These are phyloP conservation scores for Pandion haliaetus DNA, from an alignment of 2,113 vertebrate species.

Conservation along the genomic window DNA sequence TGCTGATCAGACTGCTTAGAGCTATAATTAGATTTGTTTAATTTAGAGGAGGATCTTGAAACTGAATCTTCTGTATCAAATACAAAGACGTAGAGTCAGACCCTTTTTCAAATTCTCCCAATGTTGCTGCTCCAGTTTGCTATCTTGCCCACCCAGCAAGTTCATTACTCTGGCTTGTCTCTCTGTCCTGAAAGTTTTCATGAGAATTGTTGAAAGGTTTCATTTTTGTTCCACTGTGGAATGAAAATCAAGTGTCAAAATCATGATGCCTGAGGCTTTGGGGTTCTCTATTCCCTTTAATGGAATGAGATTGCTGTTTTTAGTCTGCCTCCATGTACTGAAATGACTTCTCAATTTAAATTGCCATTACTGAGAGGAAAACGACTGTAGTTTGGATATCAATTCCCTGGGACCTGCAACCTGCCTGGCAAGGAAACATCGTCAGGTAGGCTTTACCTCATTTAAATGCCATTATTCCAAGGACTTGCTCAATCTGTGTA, in stretches of 20 bases:
- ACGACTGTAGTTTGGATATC: not conserved
- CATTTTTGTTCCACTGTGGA: not conserved
- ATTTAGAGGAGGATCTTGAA: not conserved
- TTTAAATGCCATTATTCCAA: constrained; percentile 55
- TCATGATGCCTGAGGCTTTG: not conserved
- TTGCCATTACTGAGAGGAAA: not conserved
- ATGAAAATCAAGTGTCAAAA: constrained; percentile 17
- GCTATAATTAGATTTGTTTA: not conserved
- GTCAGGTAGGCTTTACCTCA: constrained; percentile 3
- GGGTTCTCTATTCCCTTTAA: not conserved
- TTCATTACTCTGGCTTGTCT: not conserved
- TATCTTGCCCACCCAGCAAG: not conserved
- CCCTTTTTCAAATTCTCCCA: not conserved
- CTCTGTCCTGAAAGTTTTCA: not conserved
- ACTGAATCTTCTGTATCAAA: not conserved
- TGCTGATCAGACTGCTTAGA: not conserved
- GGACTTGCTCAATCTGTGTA: constrained; percentile 6
- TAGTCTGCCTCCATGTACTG: not conserved
- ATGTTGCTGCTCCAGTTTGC: not conserved
- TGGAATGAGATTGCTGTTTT: not conserved
- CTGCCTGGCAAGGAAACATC: not conserved
- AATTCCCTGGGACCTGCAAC: not conserved
- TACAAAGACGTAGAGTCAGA: not conserved
- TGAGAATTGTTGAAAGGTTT: not conserved
- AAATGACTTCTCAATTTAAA: not conserved